Base-by-base conservation (phyloP, 2,888 invertebrate species). In the Hesperia comma region DNA sequence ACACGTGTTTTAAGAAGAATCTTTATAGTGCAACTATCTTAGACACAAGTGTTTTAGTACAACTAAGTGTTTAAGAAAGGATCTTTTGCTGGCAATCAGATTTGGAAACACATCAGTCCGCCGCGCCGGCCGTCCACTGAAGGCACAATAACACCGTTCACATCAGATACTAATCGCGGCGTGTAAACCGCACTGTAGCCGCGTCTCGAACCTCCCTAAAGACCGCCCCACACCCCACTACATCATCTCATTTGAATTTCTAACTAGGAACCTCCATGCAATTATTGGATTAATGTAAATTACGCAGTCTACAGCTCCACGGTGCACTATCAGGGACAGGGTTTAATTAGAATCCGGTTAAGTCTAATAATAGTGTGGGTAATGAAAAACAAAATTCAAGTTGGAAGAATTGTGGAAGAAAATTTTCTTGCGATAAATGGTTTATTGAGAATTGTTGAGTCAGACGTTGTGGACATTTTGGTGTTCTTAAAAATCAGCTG, bases 201-300 rank as follows among this genome's bases (percentile, higher is more conserved):
- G 82, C 82, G 81, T 81, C 83, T 82, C 58, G 64, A 81, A 76
- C 80, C 79, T 82, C 87, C 86, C 86, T 75, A 79, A 85, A 87
- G 85, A 83, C 84, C 73, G 71, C 64, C 72, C 87, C 88, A 80
- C 71, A 26, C 74, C 79, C 77, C 83, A 93, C 94, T 95, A 95
- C 95, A 95, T 95, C 95, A 95, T 95, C 96, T 96, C 95, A 96
- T 96, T 96, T 96, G 96, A 96, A 96, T 96, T 96, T 96, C 96
- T 96, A 96, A 96, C 96, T 96, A 96, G 96, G 95, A 95, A 96
- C 96, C 96, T 95, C 96, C 96, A 95, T 96, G 96, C 96, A 96
- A 96, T 96, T 96, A 96, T 96, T 96, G 96, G 96, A 96, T 96
- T 96, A 96, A 96, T 96, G 96, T 96, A 96, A 96, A 96, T 96